Base-by-base conservation (phyloP, 2,113 vertebrate species). In the Tinamus guttatus region DNA sequence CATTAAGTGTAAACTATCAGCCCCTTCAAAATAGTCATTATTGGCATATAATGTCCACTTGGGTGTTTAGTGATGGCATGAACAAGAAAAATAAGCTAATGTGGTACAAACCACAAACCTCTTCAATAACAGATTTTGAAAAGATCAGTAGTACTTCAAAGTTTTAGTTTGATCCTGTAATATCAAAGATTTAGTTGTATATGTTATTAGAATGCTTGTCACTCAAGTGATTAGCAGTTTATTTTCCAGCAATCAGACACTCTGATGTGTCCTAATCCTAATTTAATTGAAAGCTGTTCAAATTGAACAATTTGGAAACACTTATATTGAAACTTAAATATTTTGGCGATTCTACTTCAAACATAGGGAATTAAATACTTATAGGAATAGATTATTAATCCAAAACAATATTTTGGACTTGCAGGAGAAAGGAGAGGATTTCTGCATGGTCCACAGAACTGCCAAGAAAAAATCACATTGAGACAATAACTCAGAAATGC, bases 401-500 rank as follows among this genome's bases (percentile, higher is more conserved):
- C 63, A 5, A 62, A 40, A 74, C 32, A 8, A 21, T 62, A 58
- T 40, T 79, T 49, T 74, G 15, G 47, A 86, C 93, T 92, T 87
- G 5, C 17, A 81, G 51, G 18, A 71, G 40, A 81, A 76, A 81
- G 13, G 12, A 81, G 6, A 2, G 15, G 45, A 63, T 76, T 81
- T 80, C 15, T 84, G 8, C 16, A 47, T 52, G 12, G 16, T 58
- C 27, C 87, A 60, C 78, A 88, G 83, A 14, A 16, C 63, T 85
- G 13, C 28, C 92, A 93, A 25, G 18, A 77, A 84, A 87, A 85
- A 89, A 86, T 86, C 56, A 88, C 14, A 81, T 81, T 47, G 77
- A 81, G 8, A 77, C 21, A 6, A 70, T 81, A 90, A 83, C 25
- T 95, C 49, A 87, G 17, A 65, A 91, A 51, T 83, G 32, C 3